phyloP scores from a whole-genome alignment of 1,140 invertebrate species.

The Trichogramma pretiosum region DNA sequence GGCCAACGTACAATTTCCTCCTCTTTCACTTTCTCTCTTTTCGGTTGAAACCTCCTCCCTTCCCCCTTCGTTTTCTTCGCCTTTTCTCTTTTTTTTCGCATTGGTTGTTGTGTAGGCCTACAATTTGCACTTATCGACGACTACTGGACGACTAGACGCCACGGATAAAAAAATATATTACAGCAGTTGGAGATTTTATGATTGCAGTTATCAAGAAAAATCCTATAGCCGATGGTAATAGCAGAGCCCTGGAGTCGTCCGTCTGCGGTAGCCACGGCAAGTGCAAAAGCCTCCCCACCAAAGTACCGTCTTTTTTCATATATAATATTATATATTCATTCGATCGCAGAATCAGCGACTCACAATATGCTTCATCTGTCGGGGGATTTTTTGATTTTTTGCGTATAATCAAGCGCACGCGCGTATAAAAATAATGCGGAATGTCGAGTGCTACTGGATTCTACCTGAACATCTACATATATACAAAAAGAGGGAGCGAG shows the following conservation, averaged over 20 bases:
- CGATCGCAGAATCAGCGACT: neutral
- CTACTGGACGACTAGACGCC: too few relatives aligned
- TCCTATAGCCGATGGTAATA: slow-evolving; percentile 29
- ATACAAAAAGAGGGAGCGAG: neutral
- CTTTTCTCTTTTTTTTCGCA: neutral
- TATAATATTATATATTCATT: neutral
- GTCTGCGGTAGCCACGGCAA: too few relatives aligned
- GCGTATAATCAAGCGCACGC: too few relatives aligned
- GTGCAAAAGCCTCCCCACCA: too few relatives aligned
- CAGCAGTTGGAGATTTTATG: too few relatives aligned
- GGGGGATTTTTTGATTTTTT: too few relatives aligned
- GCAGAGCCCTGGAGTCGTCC: slow-evolving; percentile 32
- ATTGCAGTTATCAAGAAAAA: slow-evolving; percentile 33
- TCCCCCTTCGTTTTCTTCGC: neutral
- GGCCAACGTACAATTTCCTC: slow-evolving; percentile 35
- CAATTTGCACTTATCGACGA: slow-evolving; percentile 43
- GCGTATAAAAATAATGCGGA: too few relatives aligned
- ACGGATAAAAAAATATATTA: too few relatives aligned
- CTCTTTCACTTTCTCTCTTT: slow-evolving; percentile 26
- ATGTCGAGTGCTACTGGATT: too few relatives aligned
- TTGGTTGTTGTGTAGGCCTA: slow-evolving; percentile 3
- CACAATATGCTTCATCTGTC: too few relatives aligned
- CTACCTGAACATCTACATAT: neutral
- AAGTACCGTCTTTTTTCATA: too few relatives aligned
- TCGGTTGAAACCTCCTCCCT: slow-evolving; percentile 1